Conservation (phyloP, 2,797 vertebrate genomes). For the Tapera naevia region DNA sequence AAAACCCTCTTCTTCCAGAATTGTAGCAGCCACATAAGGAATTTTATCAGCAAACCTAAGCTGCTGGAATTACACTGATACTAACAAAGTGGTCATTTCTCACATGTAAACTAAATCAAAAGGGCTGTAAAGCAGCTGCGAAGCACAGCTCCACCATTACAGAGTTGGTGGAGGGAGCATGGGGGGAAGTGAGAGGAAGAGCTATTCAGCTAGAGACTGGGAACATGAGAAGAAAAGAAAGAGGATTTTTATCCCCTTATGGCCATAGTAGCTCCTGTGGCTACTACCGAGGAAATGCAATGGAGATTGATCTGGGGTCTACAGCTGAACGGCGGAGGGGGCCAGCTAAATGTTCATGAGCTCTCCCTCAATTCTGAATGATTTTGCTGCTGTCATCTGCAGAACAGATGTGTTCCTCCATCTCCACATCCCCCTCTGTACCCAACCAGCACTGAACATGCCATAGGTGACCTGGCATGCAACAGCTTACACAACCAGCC, state of each 20-base stretch:
- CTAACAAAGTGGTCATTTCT: background rate
- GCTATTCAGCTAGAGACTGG: background rate
- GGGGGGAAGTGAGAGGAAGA: background rate
- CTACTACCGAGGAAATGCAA: accelerated
- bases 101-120: background rate
- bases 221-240: background rate
- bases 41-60: background rate
- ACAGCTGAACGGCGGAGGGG: background rate
- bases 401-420: slow-evolving; percentile 44
- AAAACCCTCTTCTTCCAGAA: background rate
- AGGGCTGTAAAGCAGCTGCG: background rate
- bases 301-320: background rate
- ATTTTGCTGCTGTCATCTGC: slow-evolving; percentile 29
- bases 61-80: slow-evolving; percentile 1
- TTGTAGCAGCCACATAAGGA: background rate
- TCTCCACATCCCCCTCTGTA: background rate
- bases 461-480: slow-evolving; percentile 42
- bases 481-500: slow-evolving; percentile 29
- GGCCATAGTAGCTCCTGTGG: background rate
- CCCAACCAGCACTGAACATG: background rate
- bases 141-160: background rate
- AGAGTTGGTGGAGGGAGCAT: background rate
- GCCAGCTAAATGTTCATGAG: background rate
- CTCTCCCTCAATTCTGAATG: slow-evolving; percentile 5
- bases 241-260: background rate